Evolutionary conservation across 2,113 vertebrate genomes (phyloP), one percentile per base, ranked within the genome.

Genomic region (Martes martes): DNA sequence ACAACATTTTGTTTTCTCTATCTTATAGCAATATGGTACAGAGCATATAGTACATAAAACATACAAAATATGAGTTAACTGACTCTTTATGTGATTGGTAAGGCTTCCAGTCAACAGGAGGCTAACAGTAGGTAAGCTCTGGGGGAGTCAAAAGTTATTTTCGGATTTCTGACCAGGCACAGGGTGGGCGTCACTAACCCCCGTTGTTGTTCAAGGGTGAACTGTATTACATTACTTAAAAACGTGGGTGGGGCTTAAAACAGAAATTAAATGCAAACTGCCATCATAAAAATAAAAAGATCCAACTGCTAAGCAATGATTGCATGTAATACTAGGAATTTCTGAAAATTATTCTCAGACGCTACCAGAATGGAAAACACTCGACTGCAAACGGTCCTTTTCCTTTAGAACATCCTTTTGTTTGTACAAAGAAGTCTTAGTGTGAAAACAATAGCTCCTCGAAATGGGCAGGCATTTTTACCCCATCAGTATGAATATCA

Each of bases 271-370:
- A 93, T 26, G 24, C 74, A 26, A 76, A 88, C 73, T 81, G 80
- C 50, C 91, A 86, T 69, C 78, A 97, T 42, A 82, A 47, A 85
- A 50, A 91, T 73, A 94, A 90, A 57, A 91, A 92, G 55, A 69
- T 63, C 47, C 47, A 90, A 89, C 39, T 91, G n/a, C 84, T 85
- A 88, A 94, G 47, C 47, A 85, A 79, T 74, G 71, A 94, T 7
- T 71, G 28, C 63, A 67, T 15, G 39, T 73, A 87, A 85, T 16
- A 91, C 80, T 16, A 89, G 61, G 42, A 87, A 94, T 71, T 84
- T 88, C 84, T 96, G 81, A 96, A 79, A 90, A 93, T 95, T 86
- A 89, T 74, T 81, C 81, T 91, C 88, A 67, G 42, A 94, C 45
- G 21, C 42, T 94, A 59, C 59, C 36, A 39, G 65, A 95, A 94